Evolutionary conservation across 2,797 vertebrate species (phyloP), one percentile per base, ranked within the genome.

Genomic region (Selene dorsalis): DNA sequence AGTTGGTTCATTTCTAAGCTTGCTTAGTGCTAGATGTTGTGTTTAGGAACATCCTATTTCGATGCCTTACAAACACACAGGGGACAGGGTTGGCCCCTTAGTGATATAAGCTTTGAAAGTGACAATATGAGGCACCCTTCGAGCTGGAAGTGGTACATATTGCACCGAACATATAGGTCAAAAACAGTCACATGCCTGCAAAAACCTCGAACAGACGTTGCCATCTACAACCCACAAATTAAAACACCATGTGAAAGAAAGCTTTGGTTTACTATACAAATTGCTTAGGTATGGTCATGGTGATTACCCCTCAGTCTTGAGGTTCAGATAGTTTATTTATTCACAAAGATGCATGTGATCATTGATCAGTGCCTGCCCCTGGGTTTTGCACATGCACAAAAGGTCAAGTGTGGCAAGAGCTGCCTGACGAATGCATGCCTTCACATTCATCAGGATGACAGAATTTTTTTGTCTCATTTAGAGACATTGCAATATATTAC

Each of bases 21-120:
- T 35, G 32, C 7, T 35, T 35, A 35, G n/a, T 35, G 32, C 32
- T 32, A 32, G 55, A 32, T 56, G 62, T 16, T 66, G 39, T 41
- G 39, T 41, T 38, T 0, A 6, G 66, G 61, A 41, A 59, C 61
- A 43, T 53, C n/a, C 26, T 39, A 18, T 30, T 69, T 30, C 20
- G 13, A 50, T 6, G 32, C 12, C 35, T 26, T n/a, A 22, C 20
- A 45, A n/a, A 57, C 43, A 69, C 43, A 32, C n/a, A 22, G 24
- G 63, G 69, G 64, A 24, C 41, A 12, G 13, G 1, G 17, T 41
- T 24, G 5, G 56, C 6, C 28, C 28, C 18, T 41, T 39, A 20
- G 28, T 67, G 38, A 43, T 26, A 43, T 13, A 12, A 24, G 43
- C 30, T 68, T 32, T 38, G 30, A 75, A 38, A 60, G 60, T 80